Evolutionary conservation across 2,797 vertebrate genomes (phyloP).

Genomic region (Triplophysa yarkandensis): DNA sequence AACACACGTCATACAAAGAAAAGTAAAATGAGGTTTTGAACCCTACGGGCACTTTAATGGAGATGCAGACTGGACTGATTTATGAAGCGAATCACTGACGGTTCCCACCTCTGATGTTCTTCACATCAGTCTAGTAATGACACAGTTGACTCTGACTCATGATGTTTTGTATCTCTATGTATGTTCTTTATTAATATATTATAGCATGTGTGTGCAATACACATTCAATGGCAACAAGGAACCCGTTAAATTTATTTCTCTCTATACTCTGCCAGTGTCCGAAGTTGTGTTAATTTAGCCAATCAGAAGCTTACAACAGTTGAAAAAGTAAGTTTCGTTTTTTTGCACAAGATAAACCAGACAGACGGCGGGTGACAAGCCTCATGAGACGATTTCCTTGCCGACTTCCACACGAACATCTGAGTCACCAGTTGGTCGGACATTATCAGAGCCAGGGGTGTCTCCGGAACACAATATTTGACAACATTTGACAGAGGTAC

Average conservation of each 20-base stretch:
- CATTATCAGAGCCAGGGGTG: constrained; percentile 51
- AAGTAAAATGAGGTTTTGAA: too few species aligned
- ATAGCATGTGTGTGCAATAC: not conserved
- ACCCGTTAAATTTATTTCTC: not conserved
- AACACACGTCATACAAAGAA: too few species aligned
- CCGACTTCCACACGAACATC: not conserved
- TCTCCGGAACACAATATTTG: constrained; percentile 73
- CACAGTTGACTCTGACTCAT: constrained; percentile 26
- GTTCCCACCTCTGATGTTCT: constrained; percentile 36
- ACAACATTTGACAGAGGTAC: constrained; percentile 67
- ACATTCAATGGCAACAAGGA: not conserved
- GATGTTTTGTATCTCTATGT: constrained; percentile 27
- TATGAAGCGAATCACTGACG: constrained; percentile 29
- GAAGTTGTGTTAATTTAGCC: not conserved
- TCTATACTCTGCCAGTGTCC: not conserved
- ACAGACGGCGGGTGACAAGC: not conserved
- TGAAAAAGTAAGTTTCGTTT: not conserved
- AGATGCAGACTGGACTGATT: constrained; percentile 34
- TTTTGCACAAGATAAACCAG: not conserved
- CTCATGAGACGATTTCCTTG: not conserved
- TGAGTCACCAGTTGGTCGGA: constrained; percentile 2
- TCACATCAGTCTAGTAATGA: constrained; percentile 36
- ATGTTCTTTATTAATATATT: constrained; percentile 5
- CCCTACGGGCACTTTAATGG: too few species aligned
- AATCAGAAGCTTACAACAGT: not conserved